These are phyloP conservation scores for Lycophotia porphyrea DNA, from an alignment of 2,888 invertebrate species.

Conservation along the genomic window DNA sequence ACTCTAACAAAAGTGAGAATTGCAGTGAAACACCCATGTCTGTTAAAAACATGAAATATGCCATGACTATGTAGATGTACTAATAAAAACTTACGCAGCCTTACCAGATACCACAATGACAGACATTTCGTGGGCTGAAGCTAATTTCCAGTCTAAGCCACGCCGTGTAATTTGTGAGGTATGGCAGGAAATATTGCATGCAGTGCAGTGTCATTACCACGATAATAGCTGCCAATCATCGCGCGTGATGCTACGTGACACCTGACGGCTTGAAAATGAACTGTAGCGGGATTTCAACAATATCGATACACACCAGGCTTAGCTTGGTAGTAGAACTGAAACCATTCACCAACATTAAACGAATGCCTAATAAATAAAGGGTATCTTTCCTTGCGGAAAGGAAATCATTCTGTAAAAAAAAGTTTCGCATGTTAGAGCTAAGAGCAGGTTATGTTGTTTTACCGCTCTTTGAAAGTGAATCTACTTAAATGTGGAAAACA, in stretches of 20 bases:
- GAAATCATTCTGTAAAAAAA: background rate
- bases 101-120: background rate
- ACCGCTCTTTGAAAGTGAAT: no score
- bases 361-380: background rate
- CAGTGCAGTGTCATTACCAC: conserved; percentile 47
- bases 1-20: background rate
- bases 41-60: background rate
- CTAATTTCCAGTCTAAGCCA: conserved; percentile 4
- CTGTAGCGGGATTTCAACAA: conserved; percentile 7
- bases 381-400: no score
- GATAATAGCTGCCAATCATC: conserved; percentile 46
- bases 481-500: background rate
- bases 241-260: conserved; percentile 51
- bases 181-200: conserved; percentile 34
- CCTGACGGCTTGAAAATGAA: background rate
- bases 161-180: conserved; percentile 31
- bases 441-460: no score
- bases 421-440: background rate
- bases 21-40: background rate
- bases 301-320: background rate
- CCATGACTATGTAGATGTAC: no score
- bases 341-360: background rate
- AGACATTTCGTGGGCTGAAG: background rate
- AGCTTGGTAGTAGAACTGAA: background rate
- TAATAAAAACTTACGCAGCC: background rate